phyloP scores from a whole-genome alignment of 2,888 invertebrate species.

The Rotaria socialis region DNA sequence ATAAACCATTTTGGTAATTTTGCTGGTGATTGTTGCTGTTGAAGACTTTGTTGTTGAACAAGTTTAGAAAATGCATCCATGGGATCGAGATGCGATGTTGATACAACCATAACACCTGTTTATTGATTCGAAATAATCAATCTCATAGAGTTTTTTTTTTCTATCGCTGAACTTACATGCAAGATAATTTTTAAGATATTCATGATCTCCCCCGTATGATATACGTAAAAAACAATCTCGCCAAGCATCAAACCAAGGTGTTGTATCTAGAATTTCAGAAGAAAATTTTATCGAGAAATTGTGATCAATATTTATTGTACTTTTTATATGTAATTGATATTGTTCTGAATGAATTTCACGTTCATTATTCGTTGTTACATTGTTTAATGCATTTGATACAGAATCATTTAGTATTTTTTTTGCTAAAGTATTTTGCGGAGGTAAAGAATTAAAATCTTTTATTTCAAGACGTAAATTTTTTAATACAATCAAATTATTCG shows the following conservation, averaged over 20 bases:
- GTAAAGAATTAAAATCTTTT: slow-evolving; percentile 75
- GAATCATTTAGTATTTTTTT: slow-evolving; percentile 79
- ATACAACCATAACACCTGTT: slow-evolving; percentile 64
- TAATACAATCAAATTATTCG: slow-evolving; percentile 70
- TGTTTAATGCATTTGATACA: slow-evolving; percentile 65
- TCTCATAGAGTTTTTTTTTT: too few species aligned
- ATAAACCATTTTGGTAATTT: slow-evolving; percentile 62
- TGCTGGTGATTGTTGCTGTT: slow-evolving; percentile 65
- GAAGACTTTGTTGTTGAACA: slow-evolving; percentile 74
- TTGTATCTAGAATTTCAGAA: slow-evolving; percentile 61
- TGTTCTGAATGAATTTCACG: slow-evolving; percentile 53
- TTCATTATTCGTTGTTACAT: background rate
- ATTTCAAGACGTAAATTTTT: slow-evolving; percentile 74
- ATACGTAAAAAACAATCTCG: slow-evolving; percentile 75
- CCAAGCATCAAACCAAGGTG: slow-evolving; percentile 94
- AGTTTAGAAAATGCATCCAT: slow-evolving; percentile 76
- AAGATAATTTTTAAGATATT: slow-evolving; percentile 71
- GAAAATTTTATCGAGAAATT: too few species aligned
- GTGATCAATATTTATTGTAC: slow-evolving; percentile 48
- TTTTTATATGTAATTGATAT: slow-evolving; percentile 56
- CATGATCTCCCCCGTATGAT: slow-evolving; percentile 78
- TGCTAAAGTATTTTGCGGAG: slow-evolving; percentile 75
- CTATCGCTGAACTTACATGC: slow-evolving; percentile 58
- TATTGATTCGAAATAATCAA: background rate
- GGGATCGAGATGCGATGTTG: slow-evolving; percentile 65